Conservation (phyloP, 2,113 vertebrate genomes). For the Raja brachyura region DNA sequence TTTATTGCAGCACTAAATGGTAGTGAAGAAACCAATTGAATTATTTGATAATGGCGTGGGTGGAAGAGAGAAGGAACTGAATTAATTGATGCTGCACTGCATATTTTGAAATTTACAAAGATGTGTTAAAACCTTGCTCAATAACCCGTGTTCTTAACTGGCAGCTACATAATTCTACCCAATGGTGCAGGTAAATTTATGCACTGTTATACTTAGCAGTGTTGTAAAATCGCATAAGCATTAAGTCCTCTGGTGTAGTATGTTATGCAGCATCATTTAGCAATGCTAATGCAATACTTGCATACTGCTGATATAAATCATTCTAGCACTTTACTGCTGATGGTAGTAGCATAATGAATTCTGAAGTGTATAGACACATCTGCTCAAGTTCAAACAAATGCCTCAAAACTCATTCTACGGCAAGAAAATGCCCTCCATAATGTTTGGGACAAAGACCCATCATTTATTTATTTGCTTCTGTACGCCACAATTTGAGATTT, state of each 20-base stretch:
- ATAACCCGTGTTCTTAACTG: background rate
- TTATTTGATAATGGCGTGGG: background rate
- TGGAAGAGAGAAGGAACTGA: background rate
- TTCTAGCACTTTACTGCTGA: background rate
- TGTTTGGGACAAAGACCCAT: too few relatives aligned
- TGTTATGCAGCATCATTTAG: background rate
- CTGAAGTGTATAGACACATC: too few relatives aligned
- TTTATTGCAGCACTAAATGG: background rate
- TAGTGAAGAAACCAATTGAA: background rate
- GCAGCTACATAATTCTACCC: background rate
- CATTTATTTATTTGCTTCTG: too few relatives aligned
- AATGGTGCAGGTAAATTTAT: too few relatives aligned
- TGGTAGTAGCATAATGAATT: too few relatives aligned
- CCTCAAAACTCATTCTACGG: too few relatives aligned
- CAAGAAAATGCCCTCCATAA: too few relatives aligned
- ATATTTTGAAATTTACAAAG: background rate
- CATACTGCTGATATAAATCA: background rate
- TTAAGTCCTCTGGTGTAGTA: background rate
- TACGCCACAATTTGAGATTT: too few relatives aligned
- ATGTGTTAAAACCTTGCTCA: background rate
- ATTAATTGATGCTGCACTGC: background rate
- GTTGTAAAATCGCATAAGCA: background rate
- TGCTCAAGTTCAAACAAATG: too few relatives aligned
- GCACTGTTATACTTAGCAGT: background rate
- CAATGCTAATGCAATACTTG: background rate